A percentile compares a stretch with the other conserved stretches of the same genome.
These are phyloP conservation scores for Celastrina argiolus DNA, from an alignment of 2,888 invertebrate genomes.

Conservation along the genomic window DNA sequence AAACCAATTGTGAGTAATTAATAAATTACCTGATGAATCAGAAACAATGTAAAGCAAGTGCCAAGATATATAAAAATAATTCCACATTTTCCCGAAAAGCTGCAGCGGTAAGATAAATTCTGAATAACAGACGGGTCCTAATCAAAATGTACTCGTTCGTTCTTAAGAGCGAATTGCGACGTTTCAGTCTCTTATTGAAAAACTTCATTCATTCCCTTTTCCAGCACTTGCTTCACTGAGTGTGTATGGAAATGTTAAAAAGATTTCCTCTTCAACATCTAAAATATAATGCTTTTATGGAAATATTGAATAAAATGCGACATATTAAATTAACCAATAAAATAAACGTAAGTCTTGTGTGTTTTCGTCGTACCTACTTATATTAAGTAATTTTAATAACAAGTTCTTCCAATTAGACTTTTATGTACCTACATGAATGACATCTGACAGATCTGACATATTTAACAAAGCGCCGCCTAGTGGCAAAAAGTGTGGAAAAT, in stretches of 20 bases:
- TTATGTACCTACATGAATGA: too few species aligned
- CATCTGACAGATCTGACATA: too few species aligned
- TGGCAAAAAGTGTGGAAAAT: too few species aligned
- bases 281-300: constrained; percentile 2
- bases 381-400: too few species aligned
- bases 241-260: constrained; percentile 4
- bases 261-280: background rate
- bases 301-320: background rate
- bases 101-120: background rate
- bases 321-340: too few species aligned
- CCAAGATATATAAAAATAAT: background rate
- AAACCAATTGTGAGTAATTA: too few species aligned
- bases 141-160: constrained; percentile 17
- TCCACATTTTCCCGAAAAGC: background rate
- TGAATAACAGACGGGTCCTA: constrained; percentile 10
- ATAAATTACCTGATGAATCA: too few species aligned
- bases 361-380: too few species aligned
- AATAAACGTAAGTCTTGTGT: too few species aligned
- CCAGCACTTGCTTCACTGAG: constrained; percentile 29
- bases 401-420: too few species aligned
- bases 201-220: constrained; percentile 48
- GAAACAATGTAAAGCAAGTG: background rate
- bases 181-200: constrained; percentile 56
- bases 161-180: constrained; percentile 18
- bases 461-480: too few species aligned